Evolutionary conservation across 2,797 vertebrate species (phyloP).

Genomic region (Pangasius djambal): DNA sequence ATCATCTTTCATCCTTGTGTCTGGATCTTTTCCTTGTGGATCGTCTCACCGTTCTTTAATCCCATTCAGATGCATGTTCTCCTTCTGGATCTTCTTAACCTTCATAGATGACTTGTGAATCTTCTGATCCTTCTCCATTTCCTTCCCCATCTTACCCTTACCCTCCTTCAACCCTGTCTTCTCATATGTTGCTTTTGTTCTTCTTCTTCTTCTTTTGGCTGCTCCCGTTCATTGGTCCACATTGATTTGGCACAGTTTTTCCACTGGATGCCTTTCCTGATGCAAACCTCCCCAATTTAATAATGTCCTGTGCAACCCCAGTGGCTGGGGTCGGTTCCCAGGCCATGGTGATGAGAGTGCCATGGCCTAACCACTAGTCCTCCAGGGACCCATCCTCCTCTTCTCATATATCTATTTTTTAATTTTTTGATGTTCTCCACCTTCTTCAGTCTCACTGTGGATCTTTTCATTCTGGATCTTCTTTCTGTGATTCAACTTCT

Average conservation of each 20-base stretch:
- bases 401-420: neutral
- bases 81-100: neutral
- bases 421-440: neutral
- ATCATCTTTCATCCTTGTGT: neutral
- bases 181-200: too few relatives aligned
- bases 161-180: neutral
- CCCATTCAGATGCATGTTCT: neutral
- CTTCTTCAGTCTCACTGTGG: neutral
- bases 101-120: neutral
- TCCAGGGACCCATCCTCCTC: too few relatives aligned
- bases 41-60: neutral
- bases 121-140: neutral
- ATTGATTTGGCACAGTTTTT: too few relatives aligned
- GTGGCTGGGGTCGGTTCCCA: too few relatives aligned
- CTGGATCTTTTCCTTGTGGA: neutral
- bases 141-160: neutral
- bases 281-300: too few relatives aligned
- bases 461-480: neutral
- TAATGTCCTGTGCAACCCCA: too few relatives aligned
- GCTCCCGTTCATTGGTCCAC: too few relatives aligned
- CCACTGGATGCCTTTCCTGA: too few relatives aligned
- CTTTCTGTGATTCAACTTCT: too few relatives aligned
- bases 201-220: too few relatives aligned
- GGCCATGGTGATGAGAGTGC: too few relatives aligned
- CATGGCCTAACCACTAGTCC: too few relatives aligned